Conservation (phyloP, 2,113 vertebrate species). For the Gymnarchus niloticus region DNA sequence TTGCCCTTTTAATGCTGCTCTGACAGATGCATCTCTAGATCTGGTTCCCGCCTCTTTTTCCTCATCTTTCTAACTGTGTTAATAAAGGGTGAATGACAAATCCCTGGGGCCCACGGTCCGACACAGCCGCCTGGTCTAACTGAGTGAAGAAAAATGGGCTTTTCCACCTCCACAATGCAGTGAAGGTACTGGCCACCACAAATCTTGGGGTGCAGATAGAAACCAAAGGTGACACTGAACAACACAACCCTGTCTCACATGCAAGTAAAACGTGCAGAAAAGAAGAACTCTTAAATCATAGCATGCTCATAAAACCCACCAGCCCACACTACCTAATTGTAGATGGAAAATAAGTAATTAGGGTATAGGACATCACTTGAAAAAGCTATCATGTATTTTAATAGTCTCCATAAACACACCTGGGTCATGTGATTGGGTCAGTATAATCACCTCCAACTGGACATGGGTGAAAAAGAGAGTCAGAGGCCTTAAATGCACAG, state of each 20-base stretch:
- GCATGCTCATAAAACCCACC: not conserved
- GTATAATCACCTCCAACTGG: not conserved
- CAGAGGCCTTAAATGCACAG: not conserved
- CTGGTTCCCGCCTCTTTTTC: not conserved
- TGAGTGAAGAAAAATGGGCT: not conserved
- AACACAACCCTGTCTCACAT: not conserved
- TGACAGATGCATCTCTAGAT: not conserved
- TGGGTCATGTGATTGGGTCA: not conserved
- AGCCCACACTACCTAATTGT: not conserved
- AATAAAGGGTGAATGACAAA: not conserved
- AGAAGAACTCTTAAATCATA: no score
- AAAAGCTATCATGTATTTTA: not conserved
- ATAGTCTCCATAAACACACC: not conserved
- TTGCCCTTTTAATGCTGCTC: not conserved
- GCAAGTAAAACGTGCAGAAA: not conserved
- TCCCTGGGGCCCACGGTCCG: not conserved
- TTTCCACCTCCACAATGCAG: not conserved
- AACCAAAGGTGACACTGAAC: not conserved
- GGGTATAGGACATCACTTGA: not conserved
- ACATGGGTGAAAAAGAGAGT: not conserved
- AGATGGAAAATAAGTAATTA: not conserved
- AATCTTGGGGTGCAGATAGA: not conserved
- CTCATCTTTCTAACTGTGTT: not conserved
- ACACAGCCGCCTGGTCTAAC: not conserved
- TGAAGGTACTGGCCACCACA: not conserved